A percentile compares a stretch with the other conserved stretches of the same genome.
Evolutionary conservation across 1,140 invertebrate species (phyloP).

Genomic region (Brachionus koreanus): DNA sequence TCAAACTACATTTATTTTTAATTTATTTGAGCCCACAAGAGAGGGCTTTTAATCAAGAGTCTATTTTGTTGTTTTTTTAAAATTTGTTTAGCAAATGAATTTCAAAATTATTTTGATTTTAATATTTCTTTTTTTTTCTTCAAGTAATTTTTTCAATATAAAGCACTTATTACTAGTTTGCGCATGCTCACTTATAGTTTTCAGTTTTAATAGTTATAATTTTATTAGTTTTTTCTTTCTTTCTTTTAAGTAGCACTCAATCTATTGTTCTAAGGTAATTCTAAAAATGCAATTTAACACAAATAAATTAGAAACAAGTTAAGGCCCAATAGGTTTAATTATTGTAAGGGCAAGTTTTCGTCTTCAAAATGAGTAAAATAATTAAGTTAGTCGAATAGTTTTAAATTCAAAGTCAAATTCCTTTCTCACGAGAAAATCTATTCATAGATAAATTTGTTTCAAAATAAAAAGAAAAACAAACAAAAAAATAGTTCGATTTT

Average conservation of each 20-base stretch:
- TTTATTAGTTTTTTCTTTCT: not conserved
- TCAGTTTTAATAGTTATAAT: not conserved
- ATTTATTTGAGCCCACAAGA: not conserved
- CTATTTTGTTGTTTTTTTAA: not conserved
- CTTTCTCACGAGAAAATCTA: too few species aligned
- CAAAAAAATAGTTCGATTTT: too few species aligned
- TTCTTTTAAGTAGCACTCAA: not conserved
- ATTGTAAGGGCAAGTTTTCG: too few species aligned
- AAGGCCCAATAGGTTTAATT: not conserved
- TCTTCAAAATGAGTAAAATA: too few species aligned
- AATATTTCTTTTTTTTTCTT: not conserved
- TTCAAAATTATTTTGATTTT: not conserved
- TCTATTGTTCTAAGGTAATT: not conserved
- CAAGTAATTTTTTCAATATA: not conserved
- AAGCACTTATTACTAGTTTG: not conserved
- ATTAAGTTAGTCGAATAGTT: too few species aligned
- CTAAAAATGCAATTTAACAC: not conserved
- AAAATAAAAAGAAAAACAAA: too few species aligned
- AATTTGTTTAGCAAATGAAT: not conserved
- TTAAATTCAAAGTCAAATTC: too few species aligned
- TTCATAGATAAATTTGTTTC: too few species aligned
- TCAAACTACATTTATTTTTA: not conserved
- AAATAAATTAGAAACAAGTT: not conserved
- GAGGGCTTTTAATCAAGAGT: not conserved
- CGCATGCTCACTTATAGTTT: not conserved